These are phyloP conservation scores for Calliphora vicina DNA, from an alignment of 1,140 invertebrate species.

Conservation along the genomic window DNA sequence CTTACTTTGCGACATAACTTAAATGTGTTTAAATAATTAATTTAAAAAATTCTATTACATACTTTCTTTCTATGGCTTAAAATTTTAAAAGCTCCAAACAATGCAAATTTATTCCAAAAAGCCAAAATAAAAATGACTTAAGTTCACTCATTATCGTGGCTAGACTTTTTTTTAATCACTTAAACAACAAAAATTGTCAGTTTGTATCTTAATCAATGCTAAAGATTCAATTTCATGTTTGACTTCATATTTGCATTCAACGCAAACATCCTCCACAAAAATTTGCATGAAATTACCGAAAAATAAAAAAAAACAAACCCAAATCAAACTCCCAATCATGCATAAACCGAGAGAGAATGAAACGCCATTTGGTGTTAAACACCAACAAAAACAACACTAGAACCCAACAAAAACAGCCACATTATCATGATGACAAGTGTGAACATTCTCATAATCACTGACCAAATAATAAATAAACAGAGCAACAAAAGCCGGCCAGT, in stretches of 20 bases:
- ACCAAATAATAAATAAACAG: constrained; percentile 6
- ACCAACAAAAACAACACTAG: not conserved
- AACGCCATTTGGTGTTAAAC: not conserved
- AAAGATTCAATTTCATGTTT: not conserved
- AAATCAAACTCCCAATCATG: not conserved
- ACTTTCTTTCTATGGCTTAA: no score
- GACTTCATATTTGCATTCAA: not conserved
- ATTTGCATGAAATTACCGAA: no score
- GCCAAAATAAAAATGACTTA: no score
- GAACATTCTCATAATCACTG: constrained; percentile 16
- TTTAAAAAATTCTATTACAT: no score
- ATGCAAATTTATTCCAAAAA: no score
- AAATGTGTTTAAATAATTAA: no score
- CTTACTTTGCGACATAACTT: no score
- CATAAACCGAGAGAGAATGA: not conserved
- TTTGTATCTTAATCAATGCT: not conserved
- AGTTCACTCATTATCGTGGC: not conserved
- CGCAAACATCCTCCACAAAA: not conserved
- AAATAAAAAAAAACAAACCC: not conserved
- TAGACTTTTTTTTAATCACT: not conserved
- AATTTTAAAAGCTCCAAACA: no score
- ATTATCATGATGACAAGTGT: constrained; percentile 5
- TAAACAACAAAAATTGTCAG: not conserved
- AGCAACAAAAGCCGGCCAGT: not conserved
- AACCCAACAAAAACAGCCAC: not conserved